phyloP scores from a whole-genome alignment of 2,113 vertebrate genomes.

The Ameiurus melas region DNA sequence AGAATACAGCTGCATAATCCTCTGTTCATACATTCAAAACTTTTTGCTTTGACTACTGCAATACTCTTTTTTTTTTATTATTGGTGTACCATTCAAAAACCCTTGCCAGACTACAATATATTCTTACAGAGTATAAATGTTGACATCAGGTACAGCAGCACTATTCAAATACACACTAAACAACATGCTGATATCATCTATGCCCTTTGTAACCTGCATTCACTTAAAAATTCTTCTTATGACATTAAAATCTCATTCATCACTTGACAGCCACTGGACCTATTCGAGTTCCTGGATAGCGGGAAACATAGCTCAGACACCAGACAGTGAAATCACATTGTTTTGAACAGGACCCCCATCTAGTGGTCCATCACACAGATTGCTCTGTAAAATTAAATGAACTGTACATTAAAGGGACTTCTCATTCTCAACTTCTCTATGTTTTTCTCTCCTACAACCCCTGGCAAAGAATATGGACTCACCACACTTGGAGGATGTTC shows the following conservation, averaged over 20 bases:
- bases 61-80: not conserved
- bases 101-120: not conserved
- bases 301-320: not conserved
- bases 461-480: too few species aligned
- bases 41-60: not conserved
- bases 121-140: not conserved
- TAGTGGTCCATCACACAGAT: slow-evolving; percentile 57
- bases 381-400: not conserved
- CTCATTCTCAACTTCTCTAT: not conserved
- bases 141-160: not conserved
- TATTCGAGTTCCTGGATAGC: not conserved
- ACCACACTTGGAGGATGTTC: too few species aligned
- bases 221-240: not conserved
- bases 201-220: not conserved
- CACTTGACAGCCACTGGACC: not conserved
- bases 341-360: slow-evolving; percentile 59
- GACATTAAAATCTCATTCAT: not conserved
- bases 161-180: not conserved
- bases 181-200: not conserved
- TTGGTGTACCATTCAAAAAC: not conserved
- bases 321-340: not conserved
- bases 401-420: not conserved
- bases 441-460: not conserved
- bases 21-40: not conserved
- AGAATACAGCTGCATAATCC: not conserved